Evolutionary conservation across 2,113 vertebrate species (phyloP).

Genomic region (Ifrita kowaldi): DNA sequence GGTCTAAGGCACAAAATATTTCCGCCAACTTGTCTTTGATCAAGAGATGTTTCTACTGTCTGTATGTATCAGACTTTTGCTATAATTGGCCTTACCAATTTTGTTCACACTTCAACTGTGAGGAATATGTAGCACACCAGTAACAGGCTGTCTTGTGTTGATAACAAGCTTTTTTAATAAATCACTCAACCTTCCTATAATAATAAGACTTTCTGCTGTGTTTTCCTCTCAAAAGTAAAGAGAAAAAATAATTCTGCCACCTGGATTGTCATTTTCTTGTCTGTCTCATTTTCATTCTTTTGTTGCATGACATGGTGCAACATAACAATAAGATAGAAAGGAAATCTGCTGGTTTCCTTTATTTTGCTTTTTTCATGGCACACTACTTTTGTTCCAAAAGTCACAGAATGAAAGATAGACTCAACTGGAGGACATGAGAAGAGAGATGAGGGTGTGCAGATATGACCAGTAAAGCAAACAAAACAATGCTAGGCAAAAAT

Average conservation of each 20-base stretch:
- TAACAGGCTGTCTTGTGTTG: constrained; percentile 67
- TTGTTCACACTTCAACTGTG: constrained; percentile 54
- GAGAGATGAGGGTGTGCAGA: neutral
- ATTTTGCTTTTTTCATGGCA: neutral
- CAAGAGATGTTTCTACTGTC: constrained; percentile 49
- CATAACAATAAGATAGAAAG: neutral
- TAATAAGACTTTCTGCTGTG: constrained; percentile 51
- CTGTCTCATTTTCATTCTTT: constrained; percentile 33
- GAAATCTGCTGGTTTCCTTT: neutral
- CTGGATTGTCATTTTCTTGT: constrained; percentile 34
- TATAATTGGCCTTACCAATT: constrained; percentile 63
- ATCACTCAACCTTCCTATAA: constrained; percentile 61
- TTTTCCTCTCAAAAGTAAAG: constrained; percentile 49
- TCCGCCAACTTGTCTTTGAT: constrained; percentile 51
- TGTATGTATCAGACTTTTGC: constrained; percentile 47
- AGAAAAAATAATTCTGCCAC: constrained; percentile 36
- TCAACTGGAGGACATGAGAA: neutral
- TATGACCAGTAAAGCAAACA: neutral
- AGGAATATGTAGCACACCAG: constrained; percentile 45
- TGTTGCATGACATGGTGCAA: neutral
- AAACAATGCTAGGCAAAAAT: neutral
- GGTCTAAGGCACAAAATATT: constrained; percentile 50
- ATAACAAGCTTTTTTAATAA: constrained; percentile 69
- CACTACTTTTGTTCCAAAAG: neutral
- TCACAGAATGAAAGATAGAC: neutral